Base-by-base conservation (phyloP, 2,888 invertebrate genomes). In the Coenonympha glycerion region DNA sequence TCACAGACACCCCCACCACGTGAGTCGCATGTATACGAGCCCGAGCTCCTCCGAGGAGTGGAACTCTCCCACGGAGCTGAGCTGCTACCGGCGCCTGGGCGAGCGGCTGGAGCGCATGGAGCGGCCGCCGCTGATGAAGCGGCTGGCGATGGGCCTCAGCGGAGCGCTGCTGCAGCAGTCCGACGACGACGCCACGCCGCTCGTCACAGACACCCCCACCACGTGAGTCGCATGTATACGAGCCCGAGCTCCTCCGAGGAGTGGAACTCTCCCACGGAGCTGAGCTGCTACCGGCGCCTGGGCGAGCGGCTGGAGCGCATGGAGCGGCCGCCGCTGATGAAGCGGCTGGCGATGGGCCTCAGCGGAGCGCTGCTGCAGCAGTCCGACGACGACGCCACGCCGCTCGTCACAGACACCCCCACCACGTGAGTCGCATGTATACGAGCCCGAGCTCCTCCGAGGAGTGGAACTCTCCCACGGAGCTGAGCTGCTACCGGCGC, bases 381-480 rank as follows among this genome's bases (percentile, higher is more conserved):
- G 1, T 74, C 73, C 0, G 84, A 85, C 50, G 92, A 92, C 63
- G 94, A 94, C 71, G 92, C 92, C 68, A 93, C 92, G 64, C 94
- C 93, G 2, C 80, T 94, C 40, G 92, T 94, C 49, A 90, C 91
- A 52, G 90, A 90, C 49, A 91, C 90, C 26, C 90, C 90, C 11
- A 89, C 89, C 59, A 88, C 87, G 73, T 74, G 86, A 82, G 63
- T n/a, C n/a, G n/a, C n/a, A n/a, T n/a, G n/a, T 73, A 74, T 13
- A n/a, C n/a, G n/a, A 85, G 82, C 37, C 91, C 91, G 24, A 91
- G 90, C 77, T 93, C 92, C 73, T 95, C 94, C 62, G 95, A 95
- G 76, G 95, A 95, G 84, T 94, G 94, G 71, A 93, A 93, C 81
- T 95, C 95, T 8, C 95, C 95, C 39, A 94, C 94, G 44, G 95